A percentile compares a stretch with the other conserved stretches of the same genome.
Conservation (phyloP, 2,888 invertebrate species). For the Pseudococcus viburni region DNA sequence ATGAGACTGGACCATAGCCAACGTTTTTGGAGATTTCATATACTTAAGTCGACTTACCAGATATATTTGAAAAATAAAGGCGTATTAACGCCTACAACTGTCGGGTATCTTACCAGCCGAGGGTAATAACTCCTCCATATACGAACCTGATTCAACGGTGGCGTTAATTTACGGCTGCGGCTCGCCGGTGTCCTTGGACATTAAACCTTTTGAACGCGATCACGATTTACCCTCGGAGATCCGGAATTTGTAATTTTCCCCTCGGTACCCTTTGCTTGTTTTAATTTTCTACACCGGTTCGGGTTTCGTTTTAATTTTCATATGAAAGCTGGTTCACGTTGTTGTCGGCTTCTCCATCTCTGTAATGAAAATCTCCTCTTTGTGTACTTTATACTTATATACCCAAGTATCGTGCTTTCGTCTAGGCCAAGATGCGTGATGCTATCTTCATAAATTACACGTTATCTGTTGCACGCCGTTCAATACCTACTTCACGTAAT, state of each 20-base stretch:
- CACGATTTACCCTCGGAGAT: constrained; percentile 1
- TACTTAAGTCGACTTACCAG: not conserved
- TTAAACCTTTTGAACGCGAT: constrained; percentile 31
- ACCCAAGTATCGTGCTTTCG: constrained; percentile 17
- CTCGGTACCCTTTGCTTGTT: not conserved
- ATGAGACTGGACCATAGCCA: too few relatives aligned
- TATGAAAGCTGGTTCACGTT: not conserved
- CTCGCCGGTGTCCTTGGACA: not conserved
- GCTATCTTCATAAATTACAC: constrained; percentile 28
- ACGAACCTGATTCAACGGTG: constrained; percentile 3
- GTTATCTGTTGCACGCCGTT: constrained; percentile 9
- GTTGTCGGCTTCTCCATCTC: not conserved
- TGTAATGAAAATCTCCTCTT: not conserved
- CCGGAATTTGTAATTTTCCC: not conserved
- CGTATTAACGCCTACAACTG: constrained; percentile 25
- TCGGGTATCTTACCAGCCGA: not conserved
- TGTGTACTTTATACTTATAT: not conserved
- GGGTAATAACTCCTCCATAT: constrained; percentile 4
- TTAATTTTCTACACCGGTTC: constrained; percentile 6
- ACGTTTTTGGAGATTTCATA: too few relatives aligned
- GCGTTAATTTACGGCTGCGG: not conserved
- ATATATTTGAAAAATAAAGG: not conserved
- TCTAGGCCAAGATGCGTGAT: constrained; percentile 23
- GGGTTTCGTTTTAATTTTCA: not conserved
- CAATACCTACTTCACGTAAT: not conserved